Evolutionary conservation across 2,888 invertebrate species (phyloP), one percentile per base, ranked within the genome.

Genomic region (Hydropsyche betteni): DNA sequence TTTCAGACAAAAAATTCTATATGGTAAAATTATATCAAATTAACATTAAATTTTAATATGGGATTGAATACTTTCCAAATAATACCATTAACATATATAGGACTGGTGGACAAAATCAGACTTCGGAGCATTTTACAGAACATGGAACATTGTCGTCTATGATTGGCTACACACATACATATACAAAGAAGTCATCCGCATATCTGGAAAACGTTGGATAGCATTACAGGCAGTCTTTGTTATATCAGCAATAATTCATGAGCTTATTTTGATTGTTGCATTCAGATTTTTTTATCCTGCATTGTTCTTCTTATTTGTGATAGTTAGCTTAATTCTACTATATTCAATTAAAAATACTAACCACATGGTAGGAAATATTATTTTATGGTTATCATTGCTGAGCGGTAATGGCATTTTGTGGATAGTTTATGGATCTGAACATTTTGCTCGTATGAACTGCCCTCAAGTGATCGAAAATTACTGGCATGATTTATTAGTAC

Each of bases 131-230:
- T 98, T 92, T 84, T 97, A 95, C 84, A 91, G 97, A n/a, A 93
- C 93, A 4, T 98, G 98, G 98, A 99, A 99, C 84, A 90, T 95
- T 12, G 92, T 97, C 0, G 97, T 98, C 0, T 94, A 98, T 83
- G 95, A 96, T 80, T 98, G 97, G 97, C 88, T 98, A 0, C 94
- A 96, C 81, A 91, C 92, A 5, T 96, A 97, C 84, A 88, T 98
- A 76, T 97, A 96, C 84, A 91, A 90, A 81, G 97, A 96, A 61
- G 81, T 88, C 71, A 80, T 85, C 16, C 75, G 89, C 0, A 83
- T 83, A 4, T 83, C 84, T 0, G 83, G 85, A 8, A 87, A 85
- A 74, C 88, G 86, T 74, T 51, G 83, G 0, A 79, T 89, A 0
- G 88, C 93, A 0, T 90, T 90, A 80, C 82, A 90, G 1, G 81